Conservation (phyloP, 1,140 invertebrate species). For the Drosophila parvula region DNA sequence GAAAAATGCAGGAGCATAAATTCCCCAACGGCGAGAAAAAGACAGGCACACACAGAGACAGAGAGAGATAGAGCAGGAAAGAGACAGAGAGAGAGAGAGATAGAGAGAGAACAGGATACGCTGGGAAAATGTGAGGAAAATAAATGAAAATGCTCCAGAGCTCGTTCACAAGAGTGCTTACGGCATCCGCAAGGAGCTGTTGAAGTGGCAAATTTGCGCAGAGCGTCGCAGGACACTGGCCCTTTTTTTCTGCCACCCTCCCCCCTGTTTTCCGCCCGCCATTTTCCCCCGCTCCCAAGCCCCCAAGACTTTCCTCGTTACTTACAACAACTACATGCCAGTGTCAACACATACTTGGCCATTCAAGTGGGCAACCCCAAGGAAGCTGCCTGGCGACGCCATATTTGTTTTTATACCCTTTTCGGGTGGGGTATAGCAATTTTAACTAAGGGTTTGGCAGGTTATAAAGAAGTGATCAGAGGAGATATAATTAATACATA, state of each 20-base stretch:
- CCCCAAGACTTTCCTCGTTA: constrained; percentile 56
- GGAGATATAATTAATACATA: too few species aligned
- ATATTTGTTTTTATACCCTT: constrained; percentile 65
- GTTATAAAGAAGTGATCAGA: too few species aligned
- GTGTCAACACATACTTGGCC: constrained; percentile 84
- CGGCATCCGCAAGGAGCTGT: constrained; percentile 83
- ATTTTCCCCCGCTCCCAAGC: neutral
- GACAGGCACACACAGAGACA: constrained; percentile 12
- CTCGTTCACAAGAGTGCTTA: constrained; percentile 84
- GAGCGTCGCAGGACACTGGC: constrained; percentile 67
- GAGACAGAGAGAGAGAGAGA: constrained; percentile 3
- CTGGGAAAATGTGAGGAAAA: constrained; percentile 78
- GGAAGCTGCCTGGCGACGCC: constrained; percentile 51
- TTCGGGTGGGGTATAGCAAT: neutral
- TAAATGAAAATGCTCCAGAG: constrained; percentile 83
- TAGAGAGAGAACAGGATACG: constrained; percentile 26
- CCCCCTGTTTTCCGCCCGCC: neutral
- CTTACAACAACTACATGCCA: constrained; percentile 83
- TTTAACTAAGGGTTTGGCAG: neutral
- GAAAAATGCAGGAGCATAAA: constrained; percentile 66
- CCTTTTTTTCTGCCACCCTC: neutral
- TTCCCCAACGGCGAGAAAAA: constrained; percentile 43
- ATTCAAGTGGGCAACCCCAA: constrained; percentile 76
- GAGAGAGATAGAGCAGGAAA: neutral
- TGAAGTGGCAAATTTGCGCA: constrained; percentile 84